Evolutionary conservation across 2,888 invertebrate genomes (phyloP).

Genomic region (Leucophenga maculata): DNA sequence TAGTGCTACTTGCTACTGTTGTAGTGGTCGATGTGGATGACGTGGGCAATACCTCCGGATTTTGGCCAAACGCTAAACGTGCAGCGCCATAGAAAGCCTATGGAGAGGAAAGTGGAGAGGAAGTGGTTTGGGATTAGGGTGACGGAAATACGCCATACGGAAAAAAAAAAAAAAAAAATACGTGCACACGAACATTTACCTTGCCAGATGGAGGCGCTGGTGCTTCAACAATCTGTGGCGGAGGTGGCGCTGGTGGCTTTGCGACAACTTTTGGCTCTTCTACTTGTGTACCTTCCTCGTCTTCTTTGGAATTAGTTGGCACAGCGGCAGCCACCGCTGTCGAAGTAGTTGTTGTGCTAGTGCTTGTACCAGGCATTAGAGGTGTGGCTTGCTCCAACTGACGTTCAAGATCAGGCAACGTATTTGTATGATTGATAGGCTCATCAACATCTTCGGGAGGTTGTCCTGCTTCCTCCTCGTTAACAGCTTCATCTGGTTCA

Average conservation of each 20-base stretch:
- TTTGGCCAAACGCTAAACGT: constrained; percentile 73
- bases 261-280: constrained; percentile 54
- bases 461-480: constrained; percentile 44
- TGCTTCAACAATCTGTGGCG: constrained; percentile 11
- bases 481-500: constrained; percentile 50
- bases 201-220: constrained; percentile 45
- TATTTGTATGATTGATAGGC: constrained; percentile 46
- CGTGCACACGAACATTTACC: constrained; percentile 46
- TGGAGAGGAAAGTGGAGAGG: constrained; percentile 60
- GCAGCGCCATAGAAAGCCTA: constrained; percentile 78
- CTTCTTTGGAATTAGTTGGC: constrained; percentile 54
- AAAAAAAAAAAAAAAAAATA: constrained; percentile 46
- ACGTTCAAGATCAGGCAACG: constrained; percentile 65
- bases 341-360: constrained; percentile 50
- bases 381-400: constrained; percentile 67
- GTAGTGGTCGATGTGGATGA: constrained; percentile 59
- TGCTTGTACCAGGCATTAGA: constrained; percentile 53
- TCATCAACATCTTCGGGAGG: constrained; percentile 35
- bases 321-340: constrained; percentile 55
- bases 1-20: constrained; percentile 45
- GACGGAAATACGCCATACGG: constrained; percentile 60
- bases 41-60: constrained; percentile 73
- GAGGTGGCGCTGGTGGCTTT: constrained; percentile 36
- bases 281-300: constrained; percentile 51
- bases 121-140: constrained; percentile 18